These are phyloP conservation scores for Alexandromys fortis DNA, from an alignment of 2,113 vertebrate species.

Conservation along the genomic window DNA sequence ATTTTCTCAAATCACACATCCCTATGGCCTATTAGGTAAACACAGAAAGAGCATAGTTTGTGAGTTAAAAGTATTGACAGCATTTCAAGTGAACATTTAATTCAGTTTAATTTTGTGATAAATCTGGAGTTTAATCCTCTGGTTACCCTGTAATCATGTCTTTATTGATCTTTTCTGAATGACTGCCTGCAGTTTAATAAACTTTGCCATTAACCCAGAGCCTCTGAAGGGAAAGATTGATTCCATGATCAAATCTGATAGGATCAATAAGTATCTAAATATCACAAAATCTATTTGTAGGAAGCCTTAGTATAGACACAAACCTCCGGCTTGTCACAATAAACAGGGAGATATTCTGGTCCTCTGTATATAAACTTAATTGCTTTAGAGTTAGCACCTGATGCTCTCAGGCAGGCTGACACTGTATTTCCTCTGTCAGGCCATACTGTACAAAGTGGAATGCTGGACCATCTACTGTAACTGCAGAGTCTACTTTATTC, in stretches of 20 bases:
- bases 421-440: constrained; percentile 72
- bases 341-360: constrained; percentile 53
- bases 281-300: constrained; percentile 80
- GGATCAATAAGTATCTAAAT: constrained; percentile 82
- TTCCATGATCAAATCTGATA: constrained; percentile 82
- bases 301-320: constrained; percentile 66
- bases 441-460: constrained; percentile 46
- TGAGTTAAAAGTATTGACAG: constrained; percentile 88
- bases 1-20: constrained; percentile 77
- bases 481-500: constrained; percentile 74
- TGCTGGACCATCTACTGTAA: constrained; percentile 47
- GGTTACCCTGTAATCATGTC: constrained; percentile 88
- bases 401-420: constrained; percentile 74
- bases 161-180: constrained; percentile 88
- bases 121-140: constrained; percentile 88
- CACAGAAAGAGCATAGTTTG: constrained; percentile 85
- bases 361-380: constrained; percentile 55
- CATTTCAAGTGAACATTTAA: constrained; percentile 88
- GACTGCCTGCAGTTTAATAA: constrained; percentile 88
- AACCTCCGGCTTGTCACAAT: constrained; percentile 70
- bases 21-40: constrained; percentile 82
- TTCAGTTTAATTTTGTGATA: constrained; percentile 90
- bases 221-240: constrained; percentile 83
- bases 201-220: constrained; percentile 85
- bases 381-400: constrained; percentile 69